Base-by-base conservation (phyloP, 1,140 invertebrate genomes). In the Cydia splendana region DNA sequence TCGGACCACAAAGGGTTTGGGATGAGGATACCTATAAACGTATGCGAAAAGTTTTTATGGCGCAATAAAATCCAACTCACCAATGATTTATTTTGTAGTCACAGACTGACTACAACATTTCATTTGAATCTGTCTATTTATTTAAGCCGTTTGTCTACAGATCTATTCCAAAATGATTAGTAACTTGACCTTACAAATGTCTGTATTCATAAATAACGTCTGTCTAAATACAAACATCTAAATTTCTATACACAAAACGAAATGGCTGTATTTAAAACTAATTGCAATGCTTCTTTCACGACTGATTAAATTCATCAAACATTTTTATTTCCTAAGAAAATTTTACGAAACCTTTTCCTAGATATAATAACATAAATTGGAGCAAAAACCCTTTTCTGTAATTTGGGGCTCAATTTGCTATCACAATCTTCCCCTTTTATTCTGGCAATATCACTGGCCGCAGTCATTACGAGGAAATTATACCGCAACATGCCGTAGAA, bases 1-100 rank as follows among this genome's bases (percentile, higher is more conserved):
- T 71, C 38, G 67, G 34, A 71, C 67, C 67, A 71, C 67, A 71
- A 71, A 71, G 67, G 67, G n/a, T 71, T 71, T 42, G n/a, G 38
- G 67, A 2, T n/a, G 67, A 71, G 67, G 65, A 67, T 67, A 28
- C 34, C 30, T 71, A 42, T 38, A 71, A 34, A 71, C 67, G 38
- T 38, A 71, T 38, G 67, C 67, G 67, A 71, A 71, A 71, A 71
- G 30, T 71, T 71, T 71, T 42, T 71, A 71, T 71, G 34, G 67
- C 34, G 34, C 67, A 71, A 18, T 71, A 71, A 71, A 71, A 45
- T 71, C 34, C 67, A 71, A 30, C 65, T 30, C 28, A 7, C 67
- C n/a, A 71, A 71, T 71, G 34, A 71, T 71, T 45, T 71, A 71
- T 71, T 71, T 20, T 42, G 34, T 71, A 45, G 34, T 42, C 67